A percentile compares a stretch with the other conserved stretches of the same genome.
Conservation (phyloP, 2,888 invertebrate genomes). For the Tetranychus piercei region DNA sequence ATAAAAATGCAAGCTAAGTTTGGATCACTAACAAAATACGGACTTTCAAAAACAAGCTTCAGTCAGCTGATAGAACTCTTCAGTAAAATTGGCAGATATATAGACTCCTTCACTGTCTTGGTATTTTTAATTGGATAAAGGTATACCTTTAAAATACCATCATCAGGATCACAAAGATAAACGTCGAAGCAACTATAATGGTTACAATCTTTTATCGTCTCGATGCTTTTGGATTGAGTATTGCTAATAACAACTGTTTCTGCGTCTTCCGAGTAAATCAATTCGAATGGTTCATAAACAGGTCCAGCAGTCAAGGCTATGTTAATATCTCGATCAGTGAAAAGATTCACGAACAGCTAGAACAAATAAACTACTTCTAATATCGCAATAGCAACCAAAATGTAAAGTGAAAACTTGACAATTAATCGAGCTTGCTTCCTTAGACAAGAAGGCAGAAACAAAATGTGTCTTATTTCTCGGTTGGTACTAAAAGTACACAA, state of each 20-base stretch:
- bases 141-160: conserved; percentile 22
- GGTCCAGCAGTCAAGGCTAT: too few species aligned
- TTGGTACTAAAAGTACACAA: too few species aligned
- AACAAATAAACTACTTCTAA: too few species aligned
- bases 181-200: conserved; percentile 59
- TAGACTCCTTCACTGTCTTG: conserved; percentile 47
- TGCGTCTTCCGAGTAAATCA: not conserved
- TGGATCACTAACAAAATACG: conserved; percentile 72
- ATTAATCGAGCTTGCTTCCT: too few species aligned
- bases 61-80: conserved; percentile 64
- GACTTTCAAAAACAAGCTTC: conserved; percentile 58
- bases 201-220: conserved; percentile 30
- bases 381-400: too few species aligned
- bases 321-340: too few species aligned
- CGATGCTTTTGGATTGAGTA: conserved; percentile 4
- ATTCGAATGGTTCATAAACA: not conserved
- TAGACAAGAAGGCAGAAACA: too few species aligned
- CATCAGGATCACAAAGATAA: conserved; percentile 47
- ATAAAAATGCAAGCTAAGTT: conserved; percentile 74
- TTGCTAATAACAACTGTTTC: not conserved
- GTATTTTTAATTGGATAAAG: conserved; percentile 26
- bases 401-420: too few species aligned
- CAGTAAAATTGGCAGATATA: conserved; percentile 50
- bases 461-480: too few species aligned
- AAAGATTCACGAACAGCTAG: too few species aligned